Percentiles rank a stretch among this genome's conserved stretches.
These are phyloP conservation scores for Brachypteracias leptosomus DNA, from an alignment of 2,113 vertebrate genomes.

Conservation along the genomic window DNA sequence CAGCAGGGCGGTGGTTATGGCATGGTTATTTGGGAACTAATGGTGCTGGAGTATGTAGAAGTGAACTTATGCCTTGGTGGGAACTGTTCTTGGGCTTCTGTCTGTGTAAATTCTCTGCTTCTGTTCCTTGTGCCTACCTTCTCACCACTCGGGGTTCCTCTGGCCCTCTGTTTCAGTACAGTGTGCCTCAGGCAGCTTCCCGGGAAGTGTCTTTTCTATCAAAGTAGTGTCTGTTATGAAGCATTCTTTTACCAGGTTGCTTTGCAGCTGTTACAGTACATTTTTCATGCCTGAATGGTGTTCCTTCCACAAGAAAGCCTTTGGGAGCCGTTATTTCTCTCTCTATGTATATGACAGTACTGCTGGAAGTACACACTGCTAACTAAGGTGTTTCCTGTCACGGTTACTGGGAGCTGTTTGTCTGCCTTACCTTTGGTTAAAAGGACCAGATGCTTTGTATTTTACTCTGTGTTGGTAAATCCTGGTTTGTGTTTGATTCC, in stretches of 20 bases:
- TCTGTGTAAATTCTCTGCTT: not conserved
- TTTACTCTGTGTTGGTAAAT: not conserved
- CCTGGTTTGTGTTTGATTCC: not conserved
- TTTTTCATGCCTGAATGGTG: not conserved
- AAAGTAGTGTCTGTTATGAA: not conserved
- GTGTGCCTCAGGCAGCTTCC: not conserved
- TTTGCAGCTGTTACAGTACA: not conserved
- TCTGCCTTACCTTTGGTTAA: not conserved
- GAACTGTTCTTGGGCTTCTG: not conserved
- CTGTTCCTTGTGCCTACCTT: not conserved
- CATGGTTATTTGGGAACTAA: not conserved
- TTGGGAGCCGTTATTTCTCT: not conserved
- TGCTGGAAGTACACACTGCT: not conserved
- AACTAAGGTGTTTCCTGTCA: not conserved
- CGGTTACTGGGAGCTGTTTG: not conserved
- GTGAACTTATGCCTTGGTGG: not conserved
- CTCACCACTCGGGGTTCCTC: not conserved
- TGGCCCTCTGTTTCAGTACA: not conserved
- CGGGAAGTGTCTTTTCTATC: not conserved
- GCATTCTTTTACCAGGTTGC: not conserved
- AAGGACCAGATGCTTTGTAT: not conserved
- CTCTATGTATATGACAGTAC: not conserved
- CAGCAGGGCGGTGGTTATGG: not conserved
- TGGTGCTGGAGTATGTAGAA: not conserved
- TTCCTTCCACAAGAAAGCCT: not conserved